Conservation (phyloP, 2,113 vertebrate genomes). For the Dicentrarchus labrax region DNA sequence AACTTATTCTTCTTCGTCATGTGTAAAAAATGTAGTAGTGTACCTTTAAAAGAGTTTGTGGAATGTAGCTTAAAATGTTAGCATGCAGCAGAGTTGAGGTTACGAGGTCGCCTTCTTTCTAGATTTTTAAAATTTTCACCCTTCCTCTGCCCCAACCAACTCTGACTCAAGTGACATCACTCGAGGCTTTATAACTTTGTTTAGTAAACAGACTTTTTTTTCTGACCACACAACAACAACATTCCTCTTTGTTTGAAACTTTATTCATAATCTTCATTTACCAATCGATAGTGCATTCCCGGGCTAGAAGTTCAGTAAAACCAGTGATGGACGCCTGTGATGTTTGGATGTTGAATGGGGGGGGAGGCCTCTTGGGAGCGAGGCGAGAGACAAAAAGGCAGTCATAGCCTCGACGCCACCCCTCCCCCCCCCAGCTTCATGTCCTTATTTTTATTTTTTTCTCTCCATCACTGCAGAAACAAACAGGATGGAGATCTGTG, state of each 20-base stretch:
- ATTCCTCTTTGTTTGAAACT: slow-evolving; percentile 76
- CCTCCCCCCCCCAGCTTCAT: slow-evolving; percentile 29
- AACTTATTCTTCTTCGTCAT: too few relatives aligned
- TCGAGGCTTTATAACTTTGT: too few relatives aligned
- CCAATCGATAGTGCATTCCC: slow-evolving; percentile 85
- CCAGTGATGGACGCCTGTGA: slow-evolving; percentile 72
- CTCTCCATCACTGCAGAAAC: slow-evolving; percentile 19
- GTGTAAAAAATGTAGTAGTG: too few relatives aligned
- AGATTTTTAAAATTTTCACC: too few relatives aligned
- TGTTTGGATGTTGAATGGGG: slow-evolving; percentile 65
- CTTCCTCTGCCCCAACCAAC: too few relatives aligned
- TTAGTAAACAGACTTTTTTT: neutral
- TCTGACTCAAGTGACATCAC: neutral
- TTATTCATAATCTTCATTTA: slow-evolving; percentile 84
- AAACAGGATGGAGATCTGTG: slow-evolving; percentile 33
- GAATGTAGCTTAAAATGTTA: too few relatives aligned
- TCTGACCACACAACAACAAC: neutral
- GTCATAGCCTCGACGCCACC: slow-evolving; percentile 45
- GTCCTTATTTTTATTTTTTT: slow-evolving; percentile 31
- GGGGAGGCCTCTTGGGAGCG: slow-evolving; percentile 45
- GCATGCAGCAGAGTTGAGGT: too few relatives aligned
- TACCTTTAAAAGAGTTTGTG: too few relatives aligned
- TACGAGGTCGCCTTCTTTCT: too few relatives aligned
- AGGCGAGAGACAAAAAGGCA: slow-evolving; percentile 61
- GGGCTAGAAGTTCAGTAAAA: slow-evolving; percentile 80